These are phyloP conservation scores for Rhabdornis inornatus DNA, from an alignment of 2,113 vertebrate species.

Conservation along the genomic window DNA sequence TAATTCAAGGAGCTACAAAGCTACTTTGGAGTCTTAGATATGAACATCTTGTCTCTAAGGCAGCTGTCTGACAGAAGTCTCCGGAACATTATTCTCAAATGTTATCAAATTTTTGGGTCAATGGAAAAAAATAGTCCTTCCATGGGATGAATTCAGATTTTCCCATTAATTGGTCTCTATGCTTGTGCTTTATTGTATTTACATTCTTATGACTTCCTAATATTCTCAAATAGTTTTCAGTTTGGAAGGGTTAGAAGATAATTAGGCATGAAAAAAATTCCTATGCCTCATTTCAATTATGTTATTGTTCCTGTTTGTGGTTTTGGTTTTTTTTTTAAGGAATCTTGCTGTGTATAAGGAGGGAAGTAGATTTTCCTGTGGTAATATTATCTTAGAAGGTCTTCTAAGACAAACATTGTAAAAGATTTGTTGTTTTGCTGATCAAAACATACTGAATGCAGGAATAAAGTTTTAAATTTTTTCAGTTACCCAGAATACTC, in stretches of 20 bases:
- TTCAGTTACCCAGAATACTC: neutral
- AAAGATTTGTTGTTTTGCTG: neutral
- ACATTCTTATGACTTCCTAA: neutral
- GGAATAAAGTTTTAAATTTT: neutral
- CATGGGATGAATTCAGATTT: neutral
- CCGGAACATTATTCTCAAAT: neutral
- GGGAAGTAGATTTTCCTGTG: neutral
- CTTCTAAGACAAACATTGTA: neutral
- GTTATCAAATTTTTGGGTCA: neutral
- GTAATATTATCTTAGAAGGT: neutral
- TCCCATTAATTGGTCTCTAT: neutral
- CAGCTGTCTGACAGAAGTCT: neutral
- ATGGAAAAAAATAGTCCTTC: neutral
- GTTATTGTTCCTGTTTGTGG: neutral
- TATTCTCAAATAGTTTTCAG: neutral
- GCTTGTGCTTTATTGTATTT: neutral
- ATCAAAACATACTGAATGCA: neutral
- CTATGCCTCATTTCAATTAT: neutral
- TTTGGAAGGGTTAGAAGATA: neutral
- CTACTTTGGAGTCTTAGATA: neutral
- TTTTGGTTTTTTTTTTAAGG: neutral
- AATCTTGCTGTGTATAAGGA: neutral
- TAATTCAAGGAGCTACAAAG: neutral
- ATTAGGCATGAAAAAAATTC: neutral
- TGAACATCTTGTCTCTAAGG: neutral